A percentile compares a stretch with the other conserved stretches of the same genome.
These are phyloP conservation scores for Heliconius hermathena DNA, from an alignment of 1,140 invertebrate genomes.

Conservation along the genomic window DNA sequence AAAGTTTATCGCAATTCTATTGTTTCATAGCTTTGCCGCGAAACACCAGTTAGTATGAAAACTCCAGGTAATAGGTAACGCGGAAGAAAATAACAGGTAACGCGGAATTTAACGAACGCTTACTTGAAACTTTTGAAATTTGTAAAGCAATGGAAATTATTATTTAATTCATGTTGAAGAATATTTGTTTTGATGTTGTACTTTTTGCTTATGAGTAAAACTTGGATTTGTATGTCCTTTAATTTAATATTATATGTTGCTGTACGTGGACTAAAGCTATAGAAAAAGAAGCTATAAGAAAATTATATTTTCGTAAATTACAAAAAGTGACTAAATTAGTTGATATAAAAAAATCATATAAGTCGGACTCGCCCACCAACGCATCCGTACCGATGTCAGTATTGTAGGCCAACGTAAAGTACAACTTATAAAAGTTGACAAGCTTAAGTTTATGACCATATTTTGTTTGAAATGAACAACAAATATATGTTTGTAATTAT, in stretches of 20 bases:
- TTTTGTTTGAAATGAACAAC: too few species aligned
- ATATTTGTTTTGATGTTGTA: neutral
- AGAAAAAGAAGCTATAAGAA: too few species aligned
- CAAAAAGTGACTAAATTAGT: too few species aligned
- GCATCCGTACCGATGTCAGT: too few species aligned
- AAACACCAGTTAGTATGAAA: neutral
- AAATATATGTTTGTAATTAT: too few species aligned
- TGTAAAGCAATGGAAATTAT: neutral
- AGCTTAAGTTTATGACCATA: too few species aligned
- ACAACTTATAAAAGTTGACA: too few species aligned
- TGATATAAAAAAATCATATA: too few species aligned
- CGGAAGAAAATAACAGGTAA: neutral
- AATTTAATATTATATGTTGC: neutral
- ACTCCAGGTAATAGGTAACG: too few species aligned
- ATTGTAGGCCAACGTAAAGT: too few species aligned
- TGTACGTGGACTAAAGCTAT: neutral
- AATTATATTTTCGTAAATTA: too few species aligned
- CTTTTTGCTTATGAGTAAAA: neutral
- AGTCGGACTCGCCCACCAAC: too few species aligned
- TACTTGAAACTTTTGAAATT: slow-evolving; percentile 3
- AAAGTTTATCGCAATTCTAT: slow-evolving; percentile 36
- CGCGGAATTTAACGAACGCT: neutral
- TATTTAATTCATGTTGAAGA: neutral
- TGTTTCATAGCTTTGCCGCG: slow-evolving; percentile 26
- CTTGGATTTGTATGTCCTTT: neutral